Base-by-base conservation (phyloP, 1,140 invertebrate genomes). In the Paralvinella palmiformis region DNA sequence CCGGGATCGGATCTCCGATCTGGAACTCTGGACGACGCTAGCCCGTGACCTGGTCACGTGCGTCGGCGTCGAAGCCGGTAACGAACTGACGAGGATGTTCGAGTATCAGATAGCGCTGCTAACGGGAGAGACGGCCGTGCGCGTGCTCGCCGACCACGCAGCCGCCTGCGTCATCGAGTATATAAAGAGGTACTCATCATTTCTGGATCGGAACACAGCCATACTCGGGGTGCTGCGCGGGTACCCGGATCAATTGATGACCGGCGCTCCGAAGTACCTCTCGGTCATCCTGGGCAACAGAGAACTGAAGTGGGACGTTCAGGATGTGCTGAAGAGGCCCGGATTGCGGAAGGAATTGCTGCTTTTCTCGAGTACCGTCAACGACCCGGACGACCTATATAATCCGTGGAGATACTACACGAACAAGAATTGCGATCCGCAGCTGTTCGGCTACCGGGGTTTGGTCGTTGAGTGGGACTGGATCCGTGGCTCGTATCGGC, bases 271-370 rank as follows among this genome's bases (percentile, higher is more conserved):
- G 24, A 22, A 44, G 45, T 59, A 27, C 31, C 48, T 65, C 44
- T 61, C 64, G 17, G 50, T 62, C 22, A 62, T 66, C 41, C 22
- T 60, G 24, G 58, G 58, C 27, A 29, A 36, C 27, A 61, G 57
- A 50, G 64, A 66, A 52, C 13, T 66, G 45, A 66, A 66, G 36
- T 66, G 64, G 64, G 48, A 66, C 36, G 24, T 66, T 29, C 41
- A 62, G 32, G 64, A 66, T 20, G 44, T 66, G 10, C 62, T 66
- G 45, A 50, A 62, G 35, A 66, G 62, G 58, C 37, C 48, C 29
- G 64, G 37, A 10, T 53, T 66, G 20, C 59, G 64, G 7, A 66
- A 61, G 15, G 64, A 63, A 24, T 32, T 66, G 0, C 31, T 44
- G 20, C 36, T 66, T 15, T 24, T 56, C 13, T 22, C 64, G 13